Evolutionary conservation across 1,140 invertebrate species (phyloP), one percentile per base, ranked within the genome.

Genomic region (Andricus grossulariae): DNA sequence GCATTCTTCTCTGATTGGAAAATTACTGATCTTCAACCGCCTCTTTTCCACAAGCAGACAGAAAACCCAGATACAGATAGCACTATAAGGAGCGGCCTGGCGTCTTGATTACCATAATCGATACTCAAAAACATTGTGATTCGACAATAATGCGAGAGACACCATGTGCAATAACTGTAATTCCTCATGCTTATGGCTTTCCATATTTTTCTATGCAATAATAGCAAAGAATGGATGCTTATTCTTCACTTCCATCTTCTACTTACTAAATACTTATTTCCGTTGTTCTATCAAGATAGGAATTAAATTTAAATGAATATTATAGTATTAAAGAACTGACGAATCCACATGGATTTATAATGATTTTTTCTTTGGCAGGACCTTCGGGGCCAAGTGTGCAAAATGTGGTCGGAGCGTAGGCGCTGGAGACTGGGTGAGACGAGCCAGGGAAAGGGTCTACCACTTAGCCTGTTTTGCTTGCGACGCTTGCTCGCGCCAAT

Each of bases 381-480:
- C 96, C 84, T 99, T 98, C 89, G 97, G 98, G 60, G 96, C 97
- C 51, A 98, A 99, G 91, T 99, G 99, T 91, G 96, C 97, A 52
- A 98, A 98, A 90, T 99, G 99, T 89, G 95, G 95, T 78, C 94
- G 98, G 72, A 94, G 95, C 78, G 98, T 99, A 84, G 96, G 97
- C 10, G 94, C 98, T 1, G 96, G 97, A 12, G 98, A 99, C 92
- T 99, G 99, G 99, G 98, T 99, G 77, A 93, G 99, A 75, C 95
- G 97, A 88, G 98, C 98, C 10, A 93, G 96, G 70, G 96, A 98
- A 83, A 95, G 97, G 88, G 97, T 99, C 18, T 99, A 99, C 91
- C 99, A 99, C 91, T 92, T 99, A 87, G 98, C 99, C 3, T 99
- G 99, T 92, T 99, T 99, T 91, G 97, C 98, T 10, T 99, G 99